Evolutionary conservation across 2,888 invertebrate genomes (phyloP).

Genomic region (Drosophila ustulata): DNA sequence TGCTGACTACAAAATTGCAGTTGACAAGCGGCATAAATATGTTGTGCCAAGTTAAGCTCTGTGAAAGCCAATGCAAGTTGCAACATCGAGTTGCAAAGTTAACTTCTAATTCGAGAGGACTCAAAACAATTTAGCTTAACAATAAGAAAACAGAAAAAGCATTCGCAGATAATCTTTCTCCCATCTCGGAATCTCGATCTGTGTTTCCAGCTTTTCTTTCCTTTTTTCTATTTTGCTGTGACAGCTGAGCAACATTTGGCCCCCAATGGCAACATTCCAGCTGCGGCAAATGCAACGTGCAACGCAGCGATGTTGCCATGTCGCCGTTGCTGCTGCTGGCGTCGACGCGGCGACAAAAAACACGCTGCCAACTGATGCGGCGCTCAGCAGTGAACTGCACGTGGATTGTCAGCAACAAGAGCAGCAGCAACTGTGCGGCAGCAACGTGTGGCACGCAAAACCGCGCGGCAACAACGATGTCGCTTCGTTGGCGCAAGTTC

Average conservation of each 20-base stretch:
- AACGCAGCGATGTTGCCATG: constrained; percentile 49
- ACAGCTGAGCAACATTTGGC: constrained; percentile 53
- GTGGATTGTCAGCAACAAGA: constrained; percentile 44
- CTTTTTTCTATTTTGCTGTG: constrained; percentile 9
- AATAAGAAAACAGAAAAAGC: background rate
- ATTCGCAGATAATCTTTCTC: constrained; percentile 11
- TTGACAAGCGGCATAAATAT: constrained; percentile 9
- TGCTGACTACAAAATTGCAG: background rate
- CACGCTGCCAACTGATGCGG: constrained; percentile 79
- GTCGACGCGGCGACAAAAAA: constrained; percentile 79
- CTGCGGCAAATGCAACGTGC: constrained; percentile 2
- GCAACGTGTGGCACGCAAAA: constrained; percentile 67
- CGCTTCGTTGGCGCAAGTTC: constrained; percentile 54
- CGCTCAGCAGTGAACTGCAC: constrained; percentile 69
- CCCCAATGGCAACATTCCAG: constrained; percentile 26
- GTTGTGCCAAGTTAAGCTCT: background rate
- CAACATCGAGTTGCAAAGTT: constrained; percentile 8
- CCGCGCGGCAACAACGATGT: constrained; percentile 54
- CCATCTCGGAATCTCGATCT: background rate
- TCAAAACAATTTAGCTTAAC: constrained; percentile 24
- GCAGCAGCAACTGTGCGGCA: constrained; percentile 41
- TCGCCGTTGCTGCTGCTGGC: constrained; percentile 66
- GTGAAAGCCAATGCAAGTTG: background rate
- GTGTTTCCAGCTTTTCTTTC: background rate
- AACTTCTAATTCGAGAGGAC: constrained; percentile 10